Evolutionary conservation across 1,140 invertebrate genomes (phyloP), one percentile per base, ranked within the genome.

Genomic region (Temnothorax curvispinosus): DNA sequence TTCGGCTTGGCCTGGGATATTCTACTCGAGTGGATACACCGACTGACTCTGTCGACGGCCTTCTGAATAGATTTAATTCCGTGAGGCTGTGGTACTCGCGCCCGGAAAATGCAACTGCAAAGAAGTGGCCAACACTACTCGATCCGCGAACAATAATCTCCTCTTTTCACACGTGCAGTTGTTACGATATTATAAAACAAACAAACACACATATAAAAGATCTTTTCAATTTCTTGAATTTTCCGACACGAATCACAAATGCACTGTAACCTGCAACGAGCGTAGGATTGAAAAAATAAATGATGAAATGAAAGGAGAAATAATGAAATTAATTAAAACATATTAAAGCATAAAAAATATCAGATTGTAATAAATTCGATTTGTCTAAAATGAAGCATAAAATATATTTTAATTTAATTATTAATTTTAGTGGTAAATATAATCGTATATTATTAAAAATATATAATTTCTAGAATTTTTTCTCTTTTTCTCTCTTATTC

Each of bases 1-100:
- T 92, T 91, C 87, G 89, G 75, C 89, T 89, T 62, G 54, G 50
- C 27, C 78, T 77, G 52, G 77, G 85, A 89, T 41, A 3, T 77
- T 89, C 52, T 74, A 8, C 77, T 87, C 85, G 72, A 90, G 88
- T 89, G 88, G 77, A 75, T 89, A 41, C 84, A 89, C 71, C 54
- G 78, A 64, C 77, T 56, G 15, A 52, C 38, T 60, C 32, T 32
- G 60, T 75, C 74, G 47, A 54, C 38, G 32, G 3, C 8, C 6
- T 13, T 32, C 56, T 80, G 67, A 74, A 60, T 38, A 60, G 41
- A 67, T 62, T 69, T 74, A 74, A 60, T 72, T 75, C 69, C 32
- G 50, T 58, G 38, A 71, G 78, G 38, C 77, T 44, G 13, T 11
- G 15, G 27, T 58, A 47, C 67, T 74, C 67, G 80, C 18, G 41